Percentiles rank a stretch among this genome's conserved stretches.
Evolutionary conservation across 2,888 invertebrate species (phyloP).

Genomic region (Pollenia griseotomentosa): DNA sequence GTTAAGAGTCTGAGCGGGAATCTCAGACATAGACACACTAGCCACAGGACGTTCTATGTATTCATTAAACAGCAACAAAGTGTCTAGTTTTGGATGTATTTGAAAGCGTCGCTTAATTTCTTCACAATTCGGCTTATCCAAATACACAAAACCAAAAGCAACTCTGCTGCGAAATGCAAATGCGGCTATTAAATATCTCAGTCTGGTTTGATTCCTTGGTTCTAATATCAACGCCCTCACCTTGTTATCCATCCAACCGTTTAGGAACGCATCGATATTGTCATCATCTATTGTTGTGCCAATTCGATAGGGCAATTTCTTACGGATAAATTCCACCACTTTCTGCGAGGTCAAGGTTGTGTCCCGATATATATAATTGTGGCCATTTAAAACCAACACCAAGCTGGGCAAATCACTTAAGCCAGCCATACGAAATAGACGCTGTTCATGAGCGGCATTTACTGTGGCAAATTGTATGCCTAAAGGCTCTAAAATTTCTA

Average conservation of each 20-base stretch:
- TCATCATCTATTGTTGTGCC: conserved; percentile 89
- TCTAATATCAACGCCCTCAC: conserved; percentile 96
- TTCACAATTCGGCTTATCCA: conserved; percentile 87
- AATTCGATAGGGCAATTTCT: conserved; percentile 93
- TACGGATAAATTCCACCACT: conserved; percentile 94
- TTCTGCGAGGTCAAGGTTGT: conserved; percentile 91
- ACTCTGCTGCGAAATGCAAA: conserved; percentile 94
- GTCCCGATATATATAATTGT: conserved; percentile 93
- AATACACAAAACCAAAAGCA: conserved; percentile 92
- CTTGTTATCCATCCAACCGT: conserved; percentile 96
- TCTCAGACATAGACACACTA: conserved; percentile 94
- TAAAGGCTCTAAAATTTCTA: conserved; percentile 93
- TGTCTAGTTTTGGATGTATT: conserved; percentile 90
- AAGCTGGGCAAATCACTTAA: conserved; percentile 93
- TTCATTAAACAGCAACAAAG: conserved; percentile 95
- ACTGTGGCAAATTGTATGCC: conserved; percentile 93
- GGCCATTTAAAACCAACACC: conserved; percentile 92
- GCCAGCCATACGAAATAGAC: conserved; percentile 91
- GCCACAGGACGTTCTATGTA: conserved; percentile 92
- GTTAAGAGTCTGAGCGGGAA: conserved; percentile 93
- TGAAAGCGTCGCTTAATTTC: conserved; percentile 89
- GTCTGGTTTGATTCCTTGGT: conserved; percentile 89
- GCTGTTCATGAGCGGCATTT: conserved; percentile 93
- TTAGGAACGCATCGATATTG: conserved; percentile 91
- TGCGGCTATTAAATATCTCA: conserved; percentile 94